phyloP scores from a whole-genome alignment of 2,888 invertebrate species.

The Mythimna impura region DNA sequence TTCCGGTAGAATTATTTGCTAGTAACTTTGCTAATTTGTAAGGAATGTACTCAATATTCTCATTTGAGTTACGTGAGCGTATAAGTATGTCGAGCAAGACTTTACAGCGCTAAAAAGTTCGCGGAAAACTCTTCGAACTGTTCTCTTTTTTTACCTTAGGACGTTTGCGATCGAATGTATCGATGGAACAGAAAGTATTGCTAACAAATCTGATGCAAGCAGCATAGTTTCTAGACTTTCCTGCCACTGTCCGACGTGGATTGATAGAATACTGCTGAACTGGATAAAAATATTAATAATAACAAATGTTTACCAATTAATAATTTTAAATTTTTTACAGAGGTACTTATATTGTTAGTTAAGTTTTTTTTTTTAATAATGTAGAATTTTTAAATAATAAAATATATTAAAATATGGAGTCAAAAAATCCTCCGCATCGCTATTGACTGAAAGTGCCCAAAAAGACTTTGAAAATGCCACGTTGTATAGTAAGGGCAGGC shows the following conservation, averaged over 20 bases:
- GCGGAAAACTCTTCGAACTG: neutral
- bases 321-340: no score
- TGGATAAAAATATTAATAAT: no score
- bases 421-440: no score
- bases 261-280: no score
- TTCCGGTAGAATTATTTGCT: conserved; percentile 11
- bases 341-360: no score
- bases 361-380: no score
- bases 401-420: no score
- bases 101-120: conserved; percentile 18
- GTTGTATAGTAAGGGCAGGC: no score
- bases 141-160: neutral
- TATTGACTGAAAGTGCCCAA: no score
- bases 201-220: conserved; percentile 10
- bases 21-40: conserved; percentile 23
- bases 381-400: no score
- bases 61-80: conserved; percentile 26
- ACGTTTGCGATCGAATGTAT: neutral
- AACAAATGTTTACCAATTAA: no score
- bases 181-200: neutral
- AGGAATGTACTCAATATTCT: conserved; percentile 24
- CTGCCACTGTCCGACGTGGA: neutral
- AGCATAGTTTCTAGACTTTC: neutral
- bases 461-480: no score
- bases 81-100: conserved; percentile 4